Evolutionary conservation across 1,140 invertebrate species (phyloP), one percentile per base, ranked within the genome.

Genomic region (Lineus longissimus): DNA sequence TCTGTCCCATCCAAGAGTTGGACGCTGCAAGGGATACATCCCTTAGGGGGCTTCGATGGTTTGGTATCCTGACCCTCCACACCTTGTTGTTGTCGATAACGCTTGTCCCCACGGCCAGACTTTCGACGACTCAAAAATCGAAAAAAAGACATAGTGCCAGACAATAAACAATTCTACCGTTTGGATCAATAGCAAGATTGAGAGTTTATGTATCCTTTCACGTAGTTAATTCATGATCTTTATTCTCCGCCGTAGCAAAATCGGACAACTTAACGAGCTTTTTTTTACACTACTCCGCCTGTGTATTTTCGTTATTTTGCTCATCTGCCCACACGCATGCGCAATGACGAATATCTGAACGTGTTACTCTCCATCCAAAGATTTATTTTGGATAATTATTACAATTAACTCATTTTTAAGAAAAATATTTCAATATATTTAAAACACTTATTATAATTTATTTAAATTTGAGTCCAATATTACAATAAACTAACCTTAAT

Each of bases 1-100:
- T 79, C 78, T 29, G 77, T 73, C 22, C 73, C 76, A 71, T 80
- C 78, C 55, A 80, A 58, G 30, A 80, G 60, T 62, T 77, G 70
- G 59, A 80, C 74, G 29, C 67, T 77, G 62, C 78, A 80, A 22
- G 69, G 64, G 23, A 80, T 68, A 67, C 71, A 75, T 78, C 74
- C 66, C 76, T 79, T 64, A 41, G 27, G 68, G 61, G 13, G 67
- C 45, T 55, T 51, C 23, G 41, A 4, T 36, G 33, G 4, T 15
- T 7, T 15, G 4, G 33, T 36, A 15, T 36, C 61, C 11, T 66
- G 63, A 36, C 63, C 67, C 9, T 31, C 47, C 27, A 41, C 62
- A 40, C 55, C 54, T 59, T 55, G 43, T 59, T 62, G 17, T 56
- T 65, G 29, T 68, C 33, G 23, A 55, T 60, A 15, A 43, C 64